These are phyloP conservation scores for Zingel zingel DNA, from an alignment of 2,113 vertebrate species.

Conservation along the genomic window DNA sequence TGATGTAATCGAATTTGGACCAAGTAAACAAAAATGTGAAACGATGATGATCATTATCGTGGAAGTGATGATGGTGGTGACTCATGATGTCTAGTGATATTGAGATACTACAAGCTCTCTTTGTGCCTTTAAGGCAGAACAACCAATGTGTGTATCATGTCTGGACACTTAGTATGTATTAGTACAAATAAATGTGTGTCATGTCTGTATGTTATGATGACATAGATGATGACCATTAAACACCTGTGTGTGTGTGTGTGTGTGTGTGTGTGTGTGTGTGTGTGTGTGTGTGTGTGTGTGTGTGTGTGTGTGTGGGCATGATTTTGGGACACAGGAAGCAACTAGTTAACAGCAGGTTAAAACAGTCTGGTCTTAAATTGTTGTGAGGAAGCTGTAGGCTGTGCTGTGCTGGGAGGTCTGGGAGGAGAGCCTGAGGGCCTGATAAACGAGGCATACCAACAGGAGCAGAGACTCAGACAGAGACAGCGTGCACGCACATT, in stretches of 20 bases:
- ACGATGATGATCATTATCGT: neutral
- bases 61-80: conserved; percentile 9
- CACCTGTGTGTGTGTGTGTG: neutral
- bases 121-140: conserved; percentile 9
- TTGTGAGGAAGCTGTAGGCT: conserved; percentile 45
- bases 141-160: neutral
- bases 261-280: neutral
- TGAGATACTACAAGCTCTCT: neutral
- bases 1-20: neutral
- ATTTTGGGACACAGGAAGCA: conserved; percentile 41
- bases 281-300: neutral
- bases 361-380: conserved; percentile 63
- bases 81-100: conserved; percentile 17
- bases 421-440: conserved; percentile 52
- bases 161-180: neutral
- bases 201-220: neutral
- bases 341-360: conserved; percentile 65
- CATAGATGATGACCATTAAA: neutral
- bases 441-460: conserved; percentile 69
- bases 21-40: neutral
- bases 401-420: conserved; percentile 67
- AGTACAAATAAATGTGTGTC: neutral
- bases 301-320: neutral
- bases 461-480: conserved; percentile 49
- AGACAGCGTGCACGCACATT: conserved; percentile 43